Evolutionary conservation across 2,113 vertebrate species (phyloP).

Genomic region (Zosterops lateralis): DNA sequence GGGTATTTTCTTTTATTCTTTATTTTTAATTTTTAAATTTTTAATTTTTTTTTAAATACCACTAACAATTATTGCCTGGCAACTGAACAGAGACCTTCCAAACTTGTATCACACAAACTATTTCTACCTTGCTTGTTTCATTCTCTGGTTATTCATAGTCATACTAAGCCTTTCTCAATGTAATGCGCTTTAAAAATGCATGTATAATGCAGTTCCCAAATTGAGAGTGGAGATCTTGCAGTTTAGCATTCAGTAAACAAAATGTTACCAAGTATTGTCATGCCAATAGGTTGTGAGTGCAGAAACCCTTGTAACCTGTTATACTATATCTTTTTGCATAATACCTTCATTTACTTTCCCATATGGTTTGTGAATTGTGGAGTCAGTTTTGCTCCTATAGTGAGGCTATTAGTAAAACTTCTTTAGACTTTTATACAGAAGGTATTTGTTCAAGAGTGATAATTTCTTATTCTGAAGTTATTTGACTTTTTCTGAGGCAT

Average conservation of each 20-base stretch:
- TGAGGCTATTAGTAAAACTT: background rate
- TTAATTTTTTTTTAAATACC: background rate
- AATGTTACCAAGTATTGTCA: slow-evolving; percentile 4
- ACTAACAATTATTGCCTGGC: background rate
- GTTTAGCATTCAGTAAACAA: background rate
- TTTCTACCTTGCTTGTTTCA: background rate
- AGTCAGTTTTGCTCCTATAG: background rate
- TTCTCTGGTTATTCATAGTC: background rate
- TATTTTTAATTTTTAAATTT: background rate
- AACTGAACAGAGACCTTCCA: background rate
- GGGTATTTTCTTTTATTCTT: background rate
- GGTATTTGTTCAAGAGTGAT: background rate
- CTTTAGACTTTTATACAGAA: background rate
- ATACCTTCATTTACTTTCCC: slow-evolving; percentile 1
- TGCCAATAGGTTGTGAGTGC: background rate
- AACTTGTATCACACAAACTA: background rate
- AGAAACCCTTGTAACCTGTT: background rate
- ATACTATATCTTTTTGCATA: background rate
- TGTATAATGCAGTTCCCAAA: background rate
- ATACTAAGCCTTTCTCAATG: background rate
- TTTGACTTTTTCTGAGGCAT: background rate
- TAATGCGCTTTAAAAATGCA: background rate
- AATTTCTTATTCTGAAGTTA: background rate
- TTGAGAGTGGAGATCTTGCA: background rate
- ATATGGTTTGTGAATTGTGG: background rate